Base-by-base conservation (phyloP, 2,113 vertebrate species). In the Laticauda laticaudata region DNA sequence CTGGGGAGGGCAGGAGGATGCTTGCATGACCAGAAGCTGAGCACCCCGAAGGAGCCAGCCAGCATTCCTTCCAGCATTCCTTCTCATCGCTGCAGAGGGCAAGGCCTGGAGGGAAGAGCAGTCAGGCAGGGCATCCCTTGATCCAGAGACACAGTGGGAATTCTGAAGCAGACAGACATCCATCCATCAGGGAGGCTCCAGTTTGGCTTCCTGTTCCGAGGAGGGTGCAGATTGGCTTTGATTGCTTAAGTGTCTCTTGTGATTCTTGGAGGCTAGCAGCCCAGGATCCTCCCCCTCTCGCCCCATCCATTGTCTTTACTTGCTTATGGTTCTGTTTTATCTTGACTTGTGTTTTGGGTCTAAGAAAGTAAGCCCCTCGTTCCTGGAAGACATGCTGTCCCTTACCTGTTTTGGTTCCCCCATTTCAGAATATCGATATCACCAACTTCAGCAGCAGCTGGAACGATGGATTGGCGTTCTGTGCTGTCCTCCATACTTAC, bases 371-470 rank as follows among this genome's bases (percentile, higher is more conserved):
- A 75, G n/a, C 2, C 12, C 29, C 26, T 14, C 1, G n/a, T 26
- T 0, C 0, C 18, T 92, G 95, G 91, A 94, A 86, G 92, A 88
- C 1, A 1, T 5, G 29, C 1, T 45, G 85, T 11, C 15, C 5
- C 4, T 94, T 53, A 0, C 10, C 3, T 90, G 43, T 43, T 14
- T 6, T 29, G 34, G 91, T 91, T 90, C 87, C 85, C 94, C 55
- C 88, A 21, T 94, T 93, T 39, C 95, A 99, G 99, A 99, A 99
- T 95, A 99, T 99, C 0, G 99, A 99, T 94, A 99, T 99, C 94
- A 99, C 99, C 15, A 99, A 99, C 97, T 99, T 99, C 97, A 99
- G 99, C 98, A 99, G 99, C 97, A 99, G 99, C 96, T 99, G 99
- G 99, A 99, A 99, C 0, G 99, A 99, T 2, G 99, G 99, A 21